Conservation (phyloP, 2,113 vertebrate species). For the Thinocorus orbignyianus region DNA sequence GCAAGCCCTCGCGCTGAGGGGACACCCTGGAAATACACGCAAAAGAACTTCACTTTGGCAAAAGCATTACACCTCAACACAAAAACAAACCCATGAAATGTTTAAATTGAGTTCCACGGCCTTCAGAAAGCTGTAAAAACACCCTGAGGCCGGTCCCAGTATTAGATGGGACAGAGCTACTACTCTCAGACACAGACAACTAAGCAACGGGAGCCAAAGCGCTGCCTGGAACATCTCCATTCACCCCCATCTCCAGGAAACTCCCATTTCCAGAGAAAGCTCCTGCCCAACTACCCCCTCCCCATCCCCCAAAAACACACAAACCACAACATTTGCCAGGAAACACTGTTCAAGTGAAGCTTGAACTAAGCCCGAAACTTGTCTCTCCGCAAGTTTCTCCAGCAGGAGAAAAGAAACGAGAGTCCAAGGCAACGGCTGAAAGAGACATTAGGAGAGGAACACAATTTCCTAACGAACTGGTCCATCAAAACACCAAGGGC, state of each 20-base stretch:
- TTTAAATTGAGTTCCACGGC: neutral
- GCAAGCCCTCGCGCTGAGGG: neutral
- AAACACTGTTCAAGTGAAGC: neutral
- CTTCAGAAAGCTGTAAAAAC: neutral
- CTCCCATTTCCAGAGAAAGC: accelerated
- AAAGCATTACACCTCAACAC: neutral
- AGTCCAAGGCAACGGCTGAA: neutral
- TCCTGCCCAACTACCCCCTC: neutral
- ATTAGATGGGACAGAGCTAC: neutral
- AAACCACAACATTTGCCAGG: neutral
- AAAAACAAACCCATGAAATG: neutral
- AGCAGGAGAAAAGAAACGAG: neutral
- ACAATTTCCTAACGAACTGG: neutral
- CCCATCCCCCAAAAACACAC: neutral
- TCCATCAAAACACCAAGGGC: neutral
- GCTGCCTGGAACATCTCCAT: accelerated
- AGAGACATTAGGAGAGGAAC: neutral
- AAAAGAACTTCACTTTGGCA: neutral
- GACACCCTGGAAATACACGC: neutral
- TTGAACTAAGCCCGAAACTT: neutral
- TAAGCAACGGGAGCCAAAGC: neutral
- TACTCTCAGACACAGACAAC: neutral
- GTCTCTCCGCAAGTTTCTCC: neutral
- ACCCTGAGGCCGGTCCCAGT: neutral
- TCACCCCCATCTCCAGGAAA: neutral